A percentile compares a stretch with the other conserved stretches of the same genome.
phyloP scores from a whole-genome alignment of 2,888 invertebrate genomes.

The Blastobasis lacticolella region DNA sequence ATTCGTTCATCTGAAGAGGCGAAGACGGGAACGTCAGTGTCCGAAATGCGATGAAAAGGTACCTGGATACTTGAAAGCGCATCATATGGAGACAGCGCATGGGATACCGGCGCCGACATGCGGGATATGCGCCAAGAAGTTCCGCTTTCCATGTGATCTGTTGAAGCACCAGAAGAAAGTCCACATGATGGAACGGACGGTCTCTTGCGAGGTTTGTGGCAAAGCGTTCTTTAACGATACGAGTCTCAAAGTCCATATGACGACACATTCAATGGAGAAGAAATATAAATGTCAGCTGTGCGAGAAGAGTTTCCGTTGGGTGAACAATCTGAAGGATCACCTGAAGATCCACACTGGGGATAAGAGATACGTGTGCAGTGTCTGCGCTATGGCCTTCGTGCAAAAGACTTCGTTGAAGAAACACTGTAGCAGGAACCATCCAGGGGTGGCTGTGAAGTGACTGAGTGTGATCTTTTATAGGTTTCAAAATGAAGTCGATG shows the following conservation, averaged over 20 bases:
- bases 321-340: conserved; percentile 29
- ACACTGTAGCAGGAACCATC: conserved; percentile 1
- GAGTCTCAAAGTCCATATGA: conserved; percentile 25
- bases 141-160: conserved; percentile 14
- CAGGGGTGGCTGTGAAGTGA: too few species aligned
- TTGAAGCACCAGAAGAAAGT: conserved; percentile 25
- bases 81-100: conserved; percentile 25
- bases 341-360: conserved; percentile 36
- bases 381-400: conserved; percentile 52
- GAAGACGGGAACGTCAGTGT: conserved; percentile 34
- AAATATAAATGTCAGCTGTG: conserved; percentile 23
- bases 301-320: conserved; percentile 23
- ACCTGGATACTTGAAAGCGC: conserved; percentile 17
- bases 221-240: conserved; percentile 26
- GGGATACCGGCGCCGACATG: conserved; percentile 26
- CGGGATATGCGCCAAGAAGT: conserved; percentile 21
- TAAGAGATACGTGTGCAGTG: conserved; percentile 43
- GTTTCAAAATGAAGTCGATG: too few species aligned
- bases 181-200: conserved; percentile 25
- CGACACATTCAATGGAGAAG: conserved; percentile 19
- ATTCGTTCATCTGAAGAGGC: conserved; percentile 38
- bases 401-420: conserved; percentile 13
- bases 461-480: too few species aligned
- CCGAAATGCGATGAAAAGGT: conserved; percentile 35
- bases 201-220: conserved; percentile 20